Evolutionary conservation across 2,888 invertebrate genomes (phyloP).

Genomic region (Anaspis maculata): DNA sequence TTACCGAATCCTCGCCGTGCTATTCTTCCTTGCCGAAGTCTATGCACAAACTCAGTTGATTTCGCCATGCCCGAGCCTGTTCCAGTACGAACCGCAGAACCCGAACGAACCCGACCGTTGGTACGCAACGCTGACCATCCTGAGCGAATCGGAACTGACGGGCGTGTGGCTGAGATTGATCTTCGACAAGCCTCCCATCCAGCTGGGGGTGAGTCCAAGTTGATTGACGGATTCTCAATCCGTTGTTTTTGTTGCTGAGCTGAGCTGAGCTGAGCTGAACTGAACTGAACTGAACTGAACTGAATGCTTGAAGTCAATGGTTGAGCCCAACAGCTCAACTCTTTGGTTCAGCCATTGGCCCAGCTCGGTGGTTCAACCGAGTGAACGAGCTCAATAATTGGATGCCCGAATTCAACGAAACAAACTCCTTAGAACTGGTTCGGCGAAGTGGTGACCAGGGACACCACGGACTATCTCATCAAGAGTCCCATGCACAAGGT

Average conservation of each 20-base stretch:
- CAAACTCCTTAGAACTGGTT: constrained; percentile 39
- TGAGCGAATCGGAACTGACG: constrained; percentile 47
- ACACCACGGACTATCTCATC: constrained; percentile 53
- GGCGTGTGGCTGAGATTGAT: constrained; percentile 53
- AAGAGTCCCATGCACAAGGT: constrained; percentile 51
- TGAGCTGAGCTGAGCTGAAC: no score
- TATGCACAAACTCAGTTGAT: no score
- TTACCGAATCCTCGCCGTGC: no score
- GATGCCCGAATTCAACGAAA: not conserved
- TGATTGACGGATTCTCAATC: not conserved
- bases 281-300: no score
- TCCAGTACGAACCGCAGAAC: constrained; percentile 46
- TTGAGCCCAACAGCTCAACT: no score
- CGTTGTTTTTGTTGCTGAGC: not conserved
- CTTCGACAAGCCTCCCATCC: constrained; percentile 34
- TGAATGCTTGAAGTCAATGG: no score
- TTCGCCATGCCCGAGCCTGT: constrained; percentile 54
- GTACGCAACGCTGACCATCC: constrained; percentile 53
- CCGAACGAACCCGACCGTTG: constrained; percentile 49
- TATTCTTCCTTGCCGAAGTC: no score
- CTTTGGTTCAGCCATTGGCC: no score
- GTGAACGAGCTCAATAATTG: not conserved
- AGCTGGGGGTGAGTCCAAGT: constrained; percentile 27
- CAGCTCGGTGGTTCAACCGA: no score
- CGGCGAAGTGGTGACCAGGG: constrained; percentile 50